phyloP scores from a whole-genome alignment of 2,888 invertebrate species.

The Ferrisia virgata region DNA sequence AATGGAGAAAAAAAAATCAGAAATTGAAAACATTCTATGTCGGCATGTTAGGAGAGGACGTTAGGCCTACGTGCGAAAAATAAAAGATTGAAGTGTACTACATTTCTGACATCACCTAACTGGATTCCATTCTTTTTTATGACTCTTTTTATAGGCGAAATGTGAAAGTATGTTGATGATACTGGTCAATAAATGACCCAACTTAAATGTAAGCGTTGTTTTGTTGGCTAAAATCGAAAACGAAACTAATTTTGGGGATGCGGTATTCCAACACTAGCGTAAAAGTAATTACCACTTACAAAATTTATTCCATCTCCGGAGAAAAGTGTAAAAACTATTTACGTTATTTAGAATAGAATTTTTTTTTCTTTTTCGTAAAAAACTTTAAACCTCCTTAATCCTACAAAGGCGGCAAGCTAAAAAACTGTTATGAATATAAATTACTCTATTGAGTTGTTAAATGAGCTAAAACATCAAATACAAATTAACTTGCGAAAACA shows the following conservation, averaged over 20 bases:
- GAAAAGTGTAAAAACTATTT: neutral
- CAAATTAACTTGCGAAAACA: neutral
- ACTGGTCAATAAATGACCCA: neutral
- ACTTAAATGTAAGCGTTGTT: neutral
- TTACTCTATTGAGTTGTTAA: neutral
- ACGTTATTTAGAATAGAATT: neutral
- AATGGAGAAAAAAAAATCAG: neutral
- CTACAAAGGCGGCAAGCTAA: neutral
- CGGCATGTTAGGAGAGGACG: neutral
- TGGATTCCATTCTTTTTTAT: neutral
- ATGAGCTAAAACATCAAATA: neutral
- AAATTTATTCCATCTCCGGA: neutral
- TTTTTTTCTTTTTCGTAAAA: neutral
- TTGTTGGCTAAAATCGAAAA: neutral
- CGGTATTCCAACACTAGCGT: neutral
- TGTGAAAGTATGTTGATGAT: neutral
- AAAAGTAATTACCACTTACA: conserved; percentile 5
- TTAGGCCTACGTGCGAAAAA: neutral
- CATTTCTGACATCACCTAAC: neutral
- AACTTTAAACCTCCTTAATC: neutral
- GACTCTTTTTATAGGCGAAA: neutral
- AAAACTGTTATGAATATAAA: neutral
- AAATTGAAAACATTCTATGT: neutral
- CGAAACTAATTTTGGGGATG: neutral
- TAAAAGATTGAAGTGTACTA: neutral